A percentile compares a stretch with the other conserved stretches of the same genome.
Conservation (phyloP, 2,888 invertebrate genomes). For the Leucozona laternaria region DNA sequence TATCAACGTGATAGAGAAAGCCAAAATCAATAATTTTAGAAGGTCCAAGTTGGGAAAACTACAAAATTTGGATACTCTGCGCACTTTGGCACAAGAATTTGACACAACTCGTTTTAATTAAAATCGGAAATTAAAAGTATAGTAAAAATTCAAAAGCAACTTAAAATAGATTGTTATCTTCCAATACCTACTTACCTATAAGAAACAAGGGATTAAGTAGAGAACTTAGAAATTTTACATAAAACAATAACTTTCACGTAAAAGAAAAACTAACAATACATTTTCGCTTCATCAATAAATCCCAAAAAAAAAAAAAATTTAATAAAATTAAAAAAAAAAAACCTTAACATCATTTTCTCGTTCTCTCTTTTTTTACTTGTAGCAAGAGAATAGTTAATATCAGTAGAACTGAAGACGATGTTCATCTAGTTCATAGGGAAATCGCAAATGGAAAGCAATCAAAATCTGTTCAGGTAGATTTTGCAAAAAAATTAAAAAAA, state of each 20-base stretch:
- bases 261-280: slow-evolving; percentile 46
- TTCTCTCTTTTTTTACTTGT: slow-evolving; percentile 83
- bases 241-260: background rate
- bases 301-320: slow-evolving; percentile 12
- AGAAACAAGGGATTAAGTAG: background rate
- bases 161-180: too few relatives aligned
- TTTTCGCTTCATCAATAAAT: slow-evolving; percentile 54
- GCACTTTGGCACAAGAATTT: too few relatives aligned
- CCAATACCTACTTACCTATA: too few relatives aligned
- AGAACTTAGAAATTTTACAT: background rate
- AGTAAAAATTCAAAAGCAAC: too few relatives aligned
- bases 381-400: slow-evolving; percentile 90
- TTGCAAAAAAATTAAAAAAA: slow-evolving; percentile 75
- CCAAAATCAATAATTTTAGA: too few relatives aligned
- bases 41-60: too few relatives aligned
- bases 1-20: too few relatives aligned
- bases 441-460: slow-evolving; percentile 88
- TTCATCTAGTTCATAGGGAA: slow-evolving; percentile 90
- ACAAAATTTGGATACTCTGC: too few relatives aligned
- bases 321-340: slow-evolving; percentile 44
- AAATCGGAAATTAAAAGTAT: too few relatives aligned
- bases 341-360: slow-evolving; percentile 72
- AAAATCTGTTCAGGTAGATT: slow-evolving; percentile 89
- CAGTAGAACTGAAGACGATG: slow-evolving; percentile 90
- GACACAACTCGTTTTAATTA: too few relatives aligned